Base-by-base conservation (phyloP, 2,797 vertebrate species). In the Sebastes hubbsi region DNA sequence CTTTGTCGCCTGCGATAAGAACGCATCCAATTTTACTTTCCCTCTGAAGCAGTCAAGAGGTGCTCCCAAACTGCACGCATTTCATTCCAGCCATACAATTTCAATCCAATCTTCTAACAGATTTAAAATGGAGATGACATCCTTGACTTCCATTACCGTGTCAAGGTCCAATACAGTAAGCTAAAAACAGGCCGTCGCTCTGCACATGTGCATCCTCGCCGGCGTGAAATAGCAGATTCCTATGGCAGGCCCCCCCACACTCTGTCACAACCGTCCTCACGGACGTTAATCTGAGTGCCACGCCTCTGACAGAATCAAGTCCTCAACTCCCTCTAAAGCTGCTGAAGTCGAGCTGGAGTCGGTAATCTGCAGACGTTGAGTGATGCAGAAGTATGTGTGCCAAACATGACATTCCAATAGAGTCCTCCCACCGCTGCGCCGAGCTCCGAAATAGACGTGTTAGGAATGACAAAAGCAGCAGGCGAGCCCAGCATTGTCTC, bases 381-480 rank as follows among this genome's bases (percentile, higher is more conserved):
- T 87, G 81, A 90, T 80, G 78, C 82, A 75, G 71, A 84, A 84
- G 85, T 81, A 81, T 84, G 83, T 81, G 64, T 81, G 87, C 84
- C 85, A 88, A 91, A 89, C 76, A 79, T 90, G 93, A 91, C 91
- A 87, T 85, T 90, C 84, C 81, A 80, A 88, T 76, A 77, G 59
- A 83, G 82, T 62, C 81, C 77, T 62, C 72, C 77, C 78, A 81
- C 89, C 34, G 59, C 86, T 32, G 81, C 63, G 70, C 46, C 64
- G 2, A 66, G 75, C 67, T 89, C 83, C 77, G 81, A 94, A 93
- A 94, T 94, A 93, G 91, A 93, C 72, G 83, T 72, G 80, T 88
- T 87, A 65, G 78, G 75, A 87, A 85, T 88, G 85, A 92, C 89
- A 87, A 91, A 90, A 91, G 6, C 89, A 92, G 91, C 88, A 64